These are phyloP conservation scores for Craterocephalus amniculus DNA, from an alignment of 2,797 vertebrate genomes.

Conservation along the genomic window DNA sequence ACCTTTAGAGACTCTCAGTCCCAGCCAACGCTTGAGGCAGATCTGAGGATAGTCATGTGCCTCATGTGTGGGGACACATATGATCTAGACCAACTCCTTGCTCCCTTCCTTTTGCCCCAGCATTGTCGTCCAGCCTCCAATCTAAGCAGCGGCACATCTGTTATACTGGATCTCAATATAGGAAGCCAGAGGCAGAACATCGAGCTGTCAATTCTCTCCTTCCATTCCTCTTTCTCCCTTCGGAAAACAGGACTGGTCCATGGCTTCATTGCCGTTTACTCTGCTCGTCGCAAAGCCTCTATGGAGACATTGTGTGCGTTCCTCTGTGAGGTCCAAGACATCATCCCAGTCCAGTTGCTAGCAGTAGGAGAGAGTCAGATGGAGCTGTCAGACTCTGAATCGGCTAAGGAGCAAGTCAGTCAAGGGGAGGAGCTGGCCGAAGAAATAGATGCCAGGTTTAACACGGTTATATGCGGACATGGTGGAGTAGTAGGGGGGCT, in stretches of 20 bases:
- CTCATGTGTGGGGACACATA: slow-evolving; percentile 95
- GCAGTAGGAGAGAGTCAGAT: slow-evolving; percentile 88
- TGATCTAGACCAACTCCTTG: slow-evolving; percentile 90
- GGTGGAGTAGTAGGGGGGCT: slow-evolving; percentile 86
- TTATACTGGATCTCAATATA: slow-evolving; percentile 87
- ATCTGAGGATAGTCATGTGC: slow-evolving; percentile 93
- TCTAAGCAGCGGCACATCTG: slow-evolving; percentile 83
- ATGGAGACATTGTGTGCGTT: slow-evolving; percentile 95
- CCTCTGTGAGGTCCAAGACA: slow-evolving; percentile 95
- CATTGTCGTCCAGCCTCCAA: slow-evolving; percentile 86
- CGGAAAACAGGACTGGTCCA: slow-evolving; percentile 93
- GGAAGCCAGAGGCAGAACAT: slow-evolving; percentile 88
- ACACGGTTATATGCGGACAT: slow-evolving; percentile 85
- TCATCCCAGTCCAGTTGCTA: slow-evolving; percentile 93
- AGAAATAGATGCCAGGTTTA: slow-evolving; percentile 92
- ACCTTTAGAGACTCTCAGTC: slow-evolving; percentile 86
- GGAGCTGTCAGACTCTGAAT: slow-evolving; percentile 87
- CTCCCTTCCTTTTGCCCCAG: slow-evolving; percentile 89
- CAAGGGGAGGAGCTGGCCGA: slow-evolving; percentile 95
- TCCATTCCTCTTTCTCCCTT: slow-evolving; percentile 93
- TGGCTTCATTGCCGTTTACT: slow-evolving; percentile 94
- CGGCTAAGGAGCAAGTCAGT: slow-evolving; percentile 88
- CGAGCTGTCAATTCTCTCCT: slow-evolving; percentile 91
- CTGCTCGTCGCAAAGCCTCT: slow-evolving; percentile 91
- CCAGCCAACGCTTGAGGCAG: slow-evolving; percentile 83